Evolutionary conservation across 1,140 invertebrate species (phyloP).

Genomic region (Ceratina australensis): DNA sequence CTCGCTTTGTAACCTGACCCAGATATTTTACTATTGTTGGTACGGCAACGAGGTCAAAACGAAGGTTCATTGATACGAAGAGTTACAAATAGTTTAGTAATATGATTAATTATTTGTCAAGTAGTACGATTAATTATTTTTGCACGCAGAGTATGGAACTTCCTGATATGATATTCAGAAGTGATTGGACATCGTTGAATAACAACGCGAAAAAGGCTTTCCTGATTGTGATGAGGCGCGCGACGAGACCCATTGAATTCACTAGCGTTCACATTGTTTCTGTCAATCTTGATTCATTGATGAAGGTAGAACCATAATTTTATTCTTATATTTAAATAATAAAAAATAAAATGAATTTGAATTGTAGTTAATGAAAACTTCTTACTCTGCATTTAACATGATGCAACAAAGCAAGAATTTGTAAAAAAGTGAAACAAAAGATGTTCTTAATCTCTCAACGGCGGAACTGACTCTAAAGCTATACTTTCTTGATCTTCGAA

Average conservation of each 20-base stretch:
- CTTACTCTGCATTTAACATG: slow-evolving; percentile 54
- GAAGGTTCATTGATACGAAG: slow-evolving; percentile 27
- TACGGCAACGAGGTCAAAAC: slow-evolving; percentile 80
- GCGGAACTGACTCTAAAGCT: too few relatives aligned
- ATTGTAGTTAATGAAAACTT: slow-evolving; percentile 54
- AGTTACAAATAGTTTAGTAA: too few relatives aligned
- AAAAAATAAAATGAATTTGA: too few relatives aligned
- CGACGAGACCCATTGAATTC: slow-evolving; percentile 45
- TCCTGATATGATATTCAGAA: slow-evolving; percentile 22
- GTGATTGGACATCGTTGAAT: slow-evolving; percentile 20
- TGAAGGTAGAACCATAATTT: slow-evolving; percentile 10
- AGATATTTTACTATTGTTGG: slow-evolving; percentile 81
- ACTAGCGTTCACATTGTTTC: slow-evolving; percentile 29
- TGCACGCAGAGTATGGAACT: slow-evolving; percentile 31
- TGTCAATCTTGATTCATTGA: slow-evolving; percentile 51
- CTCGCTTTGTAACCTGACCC: slow-evolving; percentile 38
- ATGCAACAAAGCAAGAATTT: slow-evolving; percentile 31
- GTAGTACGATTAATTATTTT: neutral
- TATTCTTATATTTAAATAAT: neutral
- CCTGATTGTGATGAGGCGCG: slow-evolving; percentile 44
- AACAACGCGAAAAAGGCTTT: slow-evolving; percentile 15
- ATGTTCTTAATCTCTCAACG: too few relatives aligned
- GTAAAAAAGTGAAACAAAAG: neutral
- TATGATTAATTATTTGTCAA: neutral
- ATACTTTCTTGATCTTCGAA: too few relatives aligned